Conservation (phyloP, 1,140 invertebrate genomes). For the Anoplolepis gracilipes region DNA sequence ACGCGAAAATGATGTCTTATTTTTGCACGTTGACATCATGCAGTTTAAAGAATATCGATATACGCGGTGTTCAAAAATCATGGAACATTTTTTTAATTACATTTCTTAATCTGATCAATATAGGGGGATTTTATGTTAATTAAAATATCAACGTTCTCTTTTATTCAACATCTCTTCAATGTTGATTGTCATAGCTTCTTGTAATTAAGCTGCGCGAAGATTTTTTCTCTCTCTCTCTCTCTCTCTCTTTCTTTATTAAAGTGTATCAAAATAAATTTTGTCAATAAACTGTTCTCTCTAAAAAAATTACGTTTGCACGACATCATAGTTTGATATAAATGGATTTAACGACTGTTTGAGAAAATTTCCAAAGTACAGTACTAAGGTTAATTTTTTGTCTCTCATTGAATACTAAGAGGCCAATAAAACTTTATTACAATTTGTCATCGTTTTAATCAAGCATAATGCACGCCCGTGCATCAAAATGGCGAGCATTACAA, state of each 20-base stretch:
- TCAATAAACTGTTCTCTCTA: no score
- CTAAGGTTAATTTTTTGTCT: not conserved
- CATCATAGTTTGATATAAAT: not conserved
- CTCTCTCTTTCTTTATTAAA: not conserved
- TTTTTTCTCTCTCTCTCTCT: not conserved
- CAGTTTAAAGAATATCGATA: constrained; percentile 24
- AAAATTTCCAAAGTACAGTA: not conserved
- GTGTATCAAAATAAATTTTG: not conserved
- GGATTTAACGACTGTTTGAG: not conserved
- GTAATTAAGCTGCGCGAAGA: not conserved
- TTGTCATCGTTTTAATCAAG: constrained; percentile 29
- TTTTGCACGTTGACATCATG: constrained; percentile 44
- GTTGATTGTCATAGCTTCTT: not conserved
- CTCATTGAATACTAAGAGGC: constrained; percentile 11
- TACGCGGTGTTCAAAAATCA: not conserved
- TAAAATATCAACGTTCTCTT: not conserved
- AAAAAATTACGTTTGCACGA: not conserved
- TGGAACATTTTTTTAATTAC: not conserved
- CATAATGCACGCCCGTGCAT: constrained; percentile 13
- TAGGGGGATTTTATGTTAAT: not conserved
- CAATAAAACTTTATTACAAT: constrained; percentile 59
- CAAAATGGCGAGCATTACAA: constrained; percentile 31
- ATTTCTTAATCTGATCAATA: no score
- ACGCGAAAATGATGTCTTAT: constrained; percentile 51
- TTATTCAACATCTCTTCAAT: not conserved